phyloP scores from a whole-genome alignment of 1,140 invertebrate species.

The Plodia interpunctella region DNA sequence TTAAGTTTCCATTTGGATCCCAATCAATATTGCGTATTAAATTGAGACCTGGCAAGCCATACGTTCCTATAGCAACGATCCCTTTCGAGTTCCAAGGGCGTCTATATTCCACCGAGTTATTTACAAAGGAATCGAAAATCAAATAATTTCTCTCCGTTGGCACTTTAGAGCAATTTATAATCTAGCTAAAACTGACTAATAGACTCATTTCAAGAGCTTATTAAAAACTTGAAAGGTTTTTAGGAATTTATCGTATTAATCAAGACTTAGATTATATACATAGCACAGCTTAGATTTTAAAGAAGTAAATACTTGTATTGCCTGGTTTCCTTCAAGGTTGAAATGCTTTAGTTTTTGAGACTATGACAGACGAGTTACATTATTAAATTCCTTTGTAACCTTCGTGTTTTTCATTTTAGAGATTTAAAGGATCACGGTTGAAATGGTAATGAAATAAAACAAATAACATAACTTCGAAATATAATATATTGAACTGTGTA shows the following conservation, averaged over 20 bases:
- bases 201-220: not conserved
- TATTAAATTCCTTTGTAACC: not conserved
- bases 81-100: constrained; percentile 34
- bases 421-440: too few relatives aligned
- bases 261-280: not conserved
- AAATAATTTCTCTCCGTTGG: constrained; percentile 17
- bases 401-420: not conserved
- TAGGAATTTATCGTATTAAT: not conserved
- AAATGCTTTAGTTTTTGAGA: not conserved
- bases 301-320: not conserved
- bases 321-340: not conserved
- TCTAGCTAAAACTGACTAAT: not conserved
- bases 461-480: too few relatives aligned
- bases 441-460: too few relatives aligned
- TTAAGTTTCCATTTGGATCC: constrained; percentile 34
- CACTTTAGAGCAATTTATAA: constrained; percentile 5
- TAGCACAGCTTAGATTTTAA: not conserved
- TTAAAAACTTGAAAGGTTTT: not conserved
- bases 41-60: constrained; percentile 41
- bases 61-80: constrained; percentile 56
- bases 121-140: constrained; percentile 30
- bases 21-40: constrained; percentile 58
- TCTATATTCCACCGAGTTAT: constrained; percentile 19
- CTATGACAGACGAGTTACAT: not conserved
- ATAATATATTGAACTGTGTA: too few relatives aligned